Conservation (phyloP, 1,140 invertebrate species). For the Drosophila chauvacae region DNA sequence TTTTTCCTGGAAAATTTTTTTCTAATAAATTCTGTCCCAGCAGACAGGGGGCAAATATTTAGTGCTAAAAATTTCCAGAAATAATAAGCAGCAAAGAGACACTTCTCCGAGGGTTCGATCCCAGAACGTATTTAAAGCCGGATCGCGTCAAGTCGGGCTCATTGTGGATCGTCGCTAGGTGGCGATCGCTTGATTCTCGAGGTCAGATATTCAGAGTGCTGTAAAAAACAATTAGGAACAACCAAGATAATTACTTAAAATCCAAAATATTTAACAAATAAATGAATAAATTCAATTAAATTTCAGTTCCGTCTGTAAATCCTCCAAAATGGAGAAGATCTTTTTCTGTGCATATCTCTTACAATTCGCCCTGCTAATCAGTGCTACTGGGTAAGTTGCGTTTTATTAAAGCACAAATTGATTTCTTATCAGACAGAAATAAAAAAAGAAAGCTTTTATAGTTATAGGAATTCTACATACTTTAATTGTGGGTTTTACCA, state of each 20-base stretch:
- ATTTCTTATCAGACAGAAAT: not conserved
- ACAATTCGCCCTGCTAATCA: too few species aligned
- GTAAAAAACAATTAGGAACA: conserved; percentile 9
- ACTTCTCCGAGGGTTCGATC: conserved; percentile 1
- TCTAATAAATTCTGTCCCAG: not conserved
- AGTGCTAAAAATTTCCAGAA: conserved; percentile 40
- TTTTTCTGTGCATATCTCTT: too few species aligned
- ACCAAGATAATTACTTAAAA: not conserved
- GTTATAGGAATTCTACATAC: not conserved
- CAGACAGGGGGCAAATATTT: conserved; percentile 9
- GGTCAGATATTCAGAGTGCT: conserved; percentile 10
- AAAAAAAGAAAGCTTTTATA: not conserved
- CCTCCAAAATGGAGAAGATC: conserved; percentile 48
- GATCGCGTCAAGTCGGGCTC: conserved; percentile 37
- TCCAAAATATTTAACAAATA: not conserved
- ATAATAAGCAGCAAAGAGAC: not conserved
- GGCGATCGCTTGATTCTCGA: conserved; percentile 18
- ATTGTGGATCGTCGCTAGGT: conserved; percentile 44
- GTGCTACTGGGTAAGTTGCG: too few species aligned
- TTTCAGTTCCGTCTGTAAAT: conserved; percentile 15
- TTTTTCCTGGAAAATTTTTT: too few species aligned
- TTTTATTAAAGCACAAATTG: too few species aligned
- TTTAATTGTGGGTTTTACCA: not conserved
- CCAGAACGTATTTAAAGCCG: conserved; percentile 51
- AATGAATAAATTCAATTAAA: not conserved